phyloP scores from a whole-genome alignment of 2,113 vertebrate genomes.

The Poeciliopsis turrubarensis region DNA sequence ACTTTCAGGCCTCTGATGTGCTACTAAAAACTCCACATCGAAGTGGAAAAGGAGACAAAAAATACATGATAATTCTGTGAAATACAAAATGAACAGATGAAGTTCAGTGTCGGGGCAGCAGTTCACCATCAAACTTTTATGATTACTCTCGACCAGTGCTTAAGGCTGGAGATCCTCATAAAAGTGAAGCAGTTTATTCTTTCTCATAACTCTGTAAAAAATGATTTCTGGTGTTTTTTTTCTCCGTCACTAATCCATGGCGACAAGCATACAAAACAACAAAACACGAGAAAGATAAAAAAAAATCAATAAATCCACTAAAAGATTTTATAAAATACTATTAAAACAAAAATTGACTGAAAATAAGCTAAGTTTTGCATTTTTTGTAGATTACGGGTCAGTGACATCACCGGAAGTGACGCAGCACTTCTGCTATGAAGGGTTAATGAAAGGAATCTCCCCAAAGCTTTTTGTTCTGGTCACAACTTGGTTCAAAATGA shows the following conservation, averaged over 20 bases:
- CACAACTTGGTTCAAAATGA: background rate
- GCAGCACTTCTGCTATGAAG: background rate
- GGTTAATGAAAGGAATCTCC: background rate
- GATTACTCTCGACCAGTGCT: background rate
- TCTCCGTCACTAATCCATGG: background rate
- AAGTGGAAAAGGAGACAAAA: background rate
- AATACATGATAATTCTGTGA: background rate
- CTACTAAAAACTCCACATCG: background rate
- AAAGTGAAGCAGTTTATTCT: background rate
- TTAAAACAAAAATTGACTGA: background rate
- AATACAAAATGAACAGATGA: background rate
- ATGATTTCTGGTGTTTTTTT: background rate
- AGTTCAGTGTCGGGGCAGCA: slow-evolving; percentile 27
- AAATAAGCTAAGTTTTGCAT: background rate
- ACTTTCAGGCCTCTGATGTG: slow-evolving; percentile 23
- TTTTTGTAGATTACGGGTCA: background rate
- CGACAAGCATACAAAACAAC: background rate
- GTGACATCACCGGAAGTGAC: background rate
- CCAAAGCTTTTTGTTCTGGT: background rate
- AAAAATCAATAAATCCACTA: background rate
- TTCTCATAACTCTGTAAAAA: background rate
- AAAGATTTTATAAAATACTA: background rate
- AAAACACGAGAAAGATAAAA: no score
- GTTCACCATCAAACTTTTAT: slow-evolving; percentile 63
- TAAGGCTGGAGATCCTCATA: background rate